Base-by-base conservation (phyloP, 2,888 invertebrate genomes). In the Dicyrtoma fusca region DNA sequence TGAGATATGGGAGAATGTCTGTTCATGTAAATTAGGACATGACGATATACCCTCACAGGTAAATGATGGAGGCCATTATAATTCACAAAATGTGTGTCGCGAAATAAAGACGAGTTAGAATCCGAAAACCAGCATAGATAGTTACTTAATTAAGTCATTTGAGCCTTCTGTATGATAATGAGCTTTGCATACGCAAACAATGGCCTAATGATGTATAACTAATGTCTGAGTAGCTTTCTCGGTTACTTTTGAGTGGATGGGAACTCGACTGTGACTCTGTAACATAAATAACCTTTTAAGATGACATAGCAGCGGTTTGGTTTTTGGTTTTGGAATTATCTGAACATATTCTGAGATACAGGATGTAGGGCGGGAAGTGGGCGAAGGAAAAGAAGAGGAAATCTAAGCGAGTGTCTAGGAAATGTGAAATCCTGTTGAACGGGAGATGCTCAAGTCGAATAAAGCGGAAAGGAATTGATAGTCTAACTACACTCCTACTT, bases 271-370 rank as follows among this genome's bases (percentile, higher is more conserved):
- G 3, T 53, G 53, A 21, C 11, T 26, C n/a, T n/a, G n/a, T n/a
- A n/a, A 25, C 23, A 61, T 61, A 61, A 61, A 61, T 61, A 44
- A 61, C 17, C 34, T 26, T n/a, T 44, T 44, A 61, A 61, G 61
- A 61, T 61, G 42, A 61, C 44, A 61, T 34, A 34, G 17, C 10
- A 44, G 42, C 26, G 44, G 42, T 44, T 61, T 61, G 25, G 55
- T 11, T 61, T 44, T 61, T 61, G 25, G 55, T 11, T 61, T 14
- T 25, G 42, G 19, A 61, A 61, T 61, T 44, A 61, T 61, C 61
- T 44, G 44, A 61, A 44, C 61, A 61, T 61, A 61, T 61, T 61
- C 61, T 61, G 42, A 34, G 17, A 59, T 34, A 11, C n/a, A 1
- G 59, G 14, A 23, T 19, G 6, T 34, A 25, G 5, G 23, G 10